phyloP scores from a whole-genome alignment of 2,888 invertebrate genomes.

The Amaurobius ferox region DNA sequence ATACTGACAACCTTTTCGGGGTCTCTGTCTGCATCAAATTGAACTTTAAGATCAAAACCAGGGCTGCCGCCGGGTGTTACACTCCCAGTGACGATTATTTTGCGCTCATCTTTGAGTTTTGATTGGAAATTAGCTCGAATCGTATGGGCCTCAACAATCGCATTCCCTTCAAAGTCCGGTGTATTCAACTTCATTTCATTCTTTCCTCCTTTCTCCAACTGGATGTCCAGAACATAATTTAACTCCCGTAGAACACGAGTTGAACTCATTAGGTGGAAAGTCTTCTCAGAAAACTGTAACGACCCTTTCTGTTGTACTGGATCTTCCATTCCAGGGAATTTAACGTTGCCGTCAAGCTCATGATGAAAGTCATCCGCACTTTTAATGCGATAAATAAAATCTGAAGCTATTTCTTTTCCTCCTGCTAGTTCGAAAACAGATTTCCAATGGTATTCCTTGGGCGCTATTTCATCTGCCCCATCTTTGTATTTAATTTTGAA shows the following conservation, averaged over 20 bases:
- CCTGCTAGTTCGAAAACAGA: slow-evolving; percentile 1
- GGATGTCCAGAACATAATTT: slow-evolving; percentile 19
- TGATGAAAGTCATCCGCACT: slow-evolving; percentile 44
- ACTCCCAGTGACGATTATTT: slow-evolving; percentile 38
- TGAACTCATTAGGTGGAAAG: slow-evolving; percentile 3
- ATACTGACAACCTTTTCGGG: slow-evolving; percentile 38
- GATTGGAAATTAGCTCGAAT: slow-evolving; percentile 36
- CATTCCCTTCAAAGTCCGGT: slow-evolving; percentile 31
- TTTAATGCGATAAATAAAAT: slow-evolving; percentile 54
- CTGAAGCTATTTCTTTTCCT: slow-evolving; percentile 33
- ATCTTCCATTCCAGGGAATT: slow-evolving; percentile 22
- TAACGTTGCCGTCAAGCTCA: slow-evolving; percentile 57
- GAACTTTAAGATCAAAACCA: slow-evolving; percentile 32
- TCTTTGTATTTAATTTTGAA: slow-evolving; percentile 30
- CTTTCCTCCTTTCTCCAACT: slow-evolving; percentile 24
- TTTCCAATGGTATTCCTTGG: slow-evolving; percentile 40
- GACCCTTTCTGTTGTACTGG: slow-evolving; percentile 34
- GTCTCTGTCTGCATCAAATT: slow-evolving; percentile 58
- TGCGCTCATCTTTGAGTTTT: slow-evolving; percentile 16
- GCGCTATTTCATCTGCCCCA: slow-evolving; percentile 34
- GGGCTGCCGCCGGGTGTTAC: slow-evolving; percentile 20
- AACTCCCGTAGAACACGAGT: slow-evolving; percentile 24
- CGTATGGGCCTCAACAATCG: slow-evolving; percentile 22
- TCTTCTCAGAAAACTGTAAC: slow-evolving; percentile 8
- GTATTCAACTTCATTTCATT: slow-evolving; percentile 31